These are phyloP conservation scores for Hyphantria cunea DNA, from an alignment of 1,140 invertebrate species.

Conservation along the genomic window DNA sequence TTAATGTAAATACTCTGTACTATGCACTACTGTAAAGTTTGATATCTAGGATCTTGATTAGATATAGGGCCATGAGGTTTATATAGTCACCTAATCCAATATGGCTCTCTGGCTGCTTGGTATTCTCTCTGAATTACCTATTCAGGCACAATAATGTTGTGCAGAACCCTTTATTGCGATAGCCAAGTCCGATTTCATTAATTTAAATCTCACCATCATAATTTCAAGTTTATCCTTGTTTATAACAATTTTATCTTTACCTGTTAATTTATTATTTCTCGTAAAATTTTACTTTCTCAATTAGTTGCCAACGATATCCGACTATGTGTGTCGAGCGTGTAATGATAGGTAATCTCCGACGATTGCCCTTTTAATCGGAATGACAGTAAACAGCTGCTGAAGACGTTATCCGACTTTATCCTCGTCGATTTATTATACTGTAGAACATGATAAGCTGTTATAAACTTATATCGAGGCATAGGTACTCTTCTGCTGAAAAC, in stretches of 20 bases:
- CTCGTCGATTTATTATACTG: conserved; percentile 31
- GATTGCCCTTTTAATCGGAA: conserved; percentile 31
- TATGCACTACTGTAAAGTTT: too few relatives aligned
- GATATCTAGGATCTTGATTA: too few relatives aligned
- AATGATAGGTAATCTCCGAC: conserved; percentile 30
- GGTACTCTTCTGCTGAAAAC: conserved; percentile 22
- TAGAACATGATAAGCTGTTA: conserved; percentile 28
- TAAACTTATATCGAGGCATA: conserved; percentile 24
- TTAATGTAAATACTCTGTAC: too few relatives aligned
- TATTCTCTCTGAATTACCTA: too few relatives aligned
- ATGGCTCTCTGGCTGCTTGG: too few relatives aligned
- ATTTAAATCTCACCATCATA: conserved; percentile 2
- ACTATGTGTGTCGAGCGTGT: conserved; percentile 20
- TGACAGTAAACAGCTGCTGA: conserved; percentile 33
- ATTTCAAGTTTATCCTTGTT: conserved; percentile 4
- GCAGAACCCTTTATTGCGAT: conserved; percentile 13
- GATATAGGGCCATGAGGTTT: too few relatives aligned
- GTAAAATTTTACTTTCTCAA: conserved; percentile 32
- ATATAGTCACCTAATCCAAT: too few relatives aligned
- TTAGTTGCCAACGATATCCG: conserved; percentile 26
- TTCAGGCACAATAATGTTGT: conserved; percentile 3
- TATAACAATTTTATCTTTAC: too few relatives aligned
- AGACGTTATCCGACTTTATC: conserved; percentile 33
- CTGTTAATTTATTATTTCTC: conserved; percentile 25
- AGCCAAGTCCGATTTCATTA: conserved; percentile 12